Percentiles rank a stretch among this genome's conserved stretches.
Evolutionary conservation across 64 coral and sea anemone species (phyloP).

Genomic region (Hydrozoanthus tunicans): DNA sequence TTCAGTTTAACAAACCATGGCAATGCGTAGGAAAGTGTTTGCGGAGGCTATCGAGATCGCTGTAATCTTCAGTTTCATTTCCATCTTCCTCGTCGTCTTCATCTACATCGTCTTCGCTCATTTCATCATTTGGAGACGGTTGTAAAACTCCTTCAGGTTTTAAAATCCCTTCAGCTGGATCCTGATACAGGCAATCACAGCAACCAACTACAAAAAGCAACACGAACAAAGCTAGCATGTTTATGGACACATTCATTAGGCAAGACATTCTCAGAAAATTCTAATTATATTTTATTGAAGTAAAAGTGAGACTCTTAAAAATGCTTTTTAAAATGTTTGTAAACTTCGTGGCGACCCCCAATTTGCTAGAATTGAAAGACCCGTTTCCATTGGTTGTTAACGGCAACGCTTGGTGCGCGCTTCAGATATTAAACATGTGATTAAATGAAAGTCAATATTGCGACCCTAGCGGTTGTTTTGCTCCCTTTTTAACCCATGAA

Average conservation of each 20-base stretch:
- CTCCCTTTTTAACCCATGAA: no score
- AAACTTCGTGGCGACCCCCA: background rate
- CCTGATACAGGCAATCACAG: conserved; percentile 1
- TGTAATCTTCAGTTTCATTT: conserved; percentile 33
- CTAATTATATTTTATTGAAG: background rate
- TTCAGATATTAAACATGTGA: no score
- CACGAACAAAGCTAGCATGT: background rate
- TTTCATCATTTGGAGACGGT: background rate
- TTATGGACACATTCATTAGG: background rate
- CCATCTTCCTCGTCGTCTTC: conserved; percentile 57
- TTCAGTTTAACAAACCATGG: conserved; percentile 59
- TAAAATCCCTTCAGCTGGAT: conserved; percentile 61
- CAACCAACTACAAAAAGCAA: background rate
- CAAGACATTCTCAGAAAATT: background rate
- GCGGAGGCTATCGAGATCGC: conserved; percentile 46
- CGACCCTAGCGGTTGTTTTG: no score
- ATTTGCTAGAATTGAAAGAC: background rate
- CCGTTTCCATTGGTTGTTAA: background rate
- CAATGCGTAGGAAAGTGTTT: conserved; percentile 83
- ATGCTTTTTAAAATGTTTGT: background rate
- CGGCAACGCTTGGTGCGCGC: no score
- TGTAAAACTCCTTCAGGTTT: conserved; percentile 17
- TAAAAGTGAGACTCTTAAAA: background rate
- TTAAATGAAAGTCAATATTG: no score
- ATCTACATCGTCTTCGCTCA: conserved; percentile 40